Conservation (phyloP, 64 coral and sea anemone genomes). For the Platygyra sinensis region DNA sequence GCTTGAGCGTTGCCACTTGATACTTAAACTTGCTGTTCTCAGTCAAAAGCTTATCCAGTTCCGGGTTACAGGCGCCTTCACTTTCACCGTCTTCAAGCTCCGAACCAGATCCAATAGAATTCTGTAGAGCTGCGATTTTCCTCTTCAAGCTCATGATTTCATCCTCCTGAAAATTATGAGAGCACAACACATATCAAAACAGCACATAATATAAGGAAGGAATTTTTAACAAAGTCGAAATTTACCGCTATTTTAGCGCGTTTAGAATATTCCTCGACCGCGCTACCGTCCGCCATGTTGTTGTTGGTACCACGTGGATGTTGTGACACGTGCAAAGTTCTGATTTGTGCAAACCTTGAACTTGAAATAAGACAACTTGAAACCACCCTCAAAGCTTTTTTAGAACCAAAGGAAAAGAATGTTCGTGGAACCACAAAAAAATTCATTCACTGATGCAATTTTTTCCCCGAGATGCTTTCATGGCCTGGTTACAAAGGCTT, state of each 20-base stretch:
- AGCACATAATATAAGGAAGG: background rate
- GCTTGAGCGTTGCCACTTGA: slow-evolving; percentile 82
- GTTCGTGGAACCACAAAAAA: background rate
- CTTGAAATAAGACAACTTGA: background rate
- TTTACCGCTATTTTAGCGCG: slow-evolving; percentile 83
- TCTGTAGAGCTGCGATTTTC: slow-evolving; percentile 81
- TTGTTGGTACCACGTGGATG: slow-evolving; percentile 73
- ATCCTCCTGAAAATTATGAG: slow-evolving; percentile 68
- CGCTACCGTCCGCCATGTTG: slow-evolving; percentile 67
- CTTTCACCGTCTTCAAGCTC: slow-evolving; percentile 41
- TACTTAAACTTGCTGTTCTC: slow-evolving; percentile 97
- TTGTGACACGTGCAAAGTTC: background rate
- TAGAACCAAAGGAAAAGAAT: slow-evolving; percentile 20
- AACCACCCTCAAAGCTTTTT: slow-evolving; percentile 26
- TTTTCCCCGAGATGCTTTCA: background rate
- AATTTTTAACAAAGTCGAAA: background rate
- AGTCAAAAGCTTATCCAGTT: slow-evolving; percentile 61
- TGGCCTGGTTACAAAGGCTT: slow-evolving; percentile 16
- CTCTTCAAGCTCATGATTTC: slow-evolving; percentile 84
- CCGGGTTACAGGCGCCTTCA: slow-evolving; percentile 19
- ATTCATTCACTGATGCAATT: slow-evolving; percentile 12
- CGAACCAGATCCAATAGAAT: slow-evolving; percentile 7
- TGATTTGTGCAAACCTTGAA: background rate
- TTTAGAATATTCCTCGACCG: slow-evolving; percentile 78
- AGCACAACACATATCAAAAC: background rate